phyloP scores from a whole-genome alignment of 2,113 vertebrate genomes.

The Odontophorus gujanensis region DNA sequence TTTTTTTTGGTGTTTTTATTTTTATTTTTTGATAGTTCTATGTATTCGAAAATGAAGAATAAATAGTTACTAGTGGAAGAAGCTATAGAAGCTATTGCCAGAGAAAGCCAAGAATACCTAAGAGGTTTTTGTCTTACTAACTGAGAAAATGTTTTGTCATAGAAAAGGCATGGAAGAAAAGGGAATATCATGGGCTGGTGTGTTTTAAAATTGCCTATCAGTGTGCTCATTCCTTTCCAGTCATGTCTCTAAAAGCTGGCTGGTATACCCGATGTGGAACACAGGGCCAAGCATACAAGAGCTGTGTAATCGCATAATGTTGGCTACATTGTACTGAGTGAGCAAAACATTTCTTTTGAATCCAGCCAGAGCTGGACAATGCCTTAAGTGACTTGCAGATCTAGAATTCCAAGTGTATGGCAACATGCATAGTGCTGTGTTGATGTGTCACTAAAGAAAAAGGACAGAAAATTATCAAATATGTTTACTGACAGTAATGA shows the following conservation, averaged over 20 bases:
- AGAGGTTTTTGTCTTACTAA: background rate
- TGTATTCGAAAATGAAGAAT: constrained; percentile 27
- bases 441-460: background rate
- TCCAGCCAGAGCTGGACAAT: background rate
- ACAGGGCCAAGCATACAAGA: background rate
- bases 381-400: background rate
- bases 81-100: background rate
- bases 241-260: background rate
- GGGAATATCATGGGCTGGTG: background rate
- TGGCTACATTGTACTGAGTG: background rate
- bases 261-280: background rate
- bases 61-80: background rate
- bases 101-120: background rate
- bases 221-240: background rate
- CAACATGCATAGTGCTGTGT: background rate
- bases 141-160: constrained; percentile 23
- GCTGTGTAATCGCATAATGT: background rate
- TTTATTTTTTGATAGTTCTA: background rate
- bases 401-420: background rate
- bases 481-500: background rate
- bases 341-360: background rate
- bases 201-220: background rate
- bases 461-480: background rate
- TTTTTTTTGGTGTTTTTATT: too few relatives aligned
- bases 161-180: background rate